These are phyloP conservation scores for Hylia prasina DNA, from an alignment of 2,113 vertebrate genomes.

Conservation along the genomic window DNA sequence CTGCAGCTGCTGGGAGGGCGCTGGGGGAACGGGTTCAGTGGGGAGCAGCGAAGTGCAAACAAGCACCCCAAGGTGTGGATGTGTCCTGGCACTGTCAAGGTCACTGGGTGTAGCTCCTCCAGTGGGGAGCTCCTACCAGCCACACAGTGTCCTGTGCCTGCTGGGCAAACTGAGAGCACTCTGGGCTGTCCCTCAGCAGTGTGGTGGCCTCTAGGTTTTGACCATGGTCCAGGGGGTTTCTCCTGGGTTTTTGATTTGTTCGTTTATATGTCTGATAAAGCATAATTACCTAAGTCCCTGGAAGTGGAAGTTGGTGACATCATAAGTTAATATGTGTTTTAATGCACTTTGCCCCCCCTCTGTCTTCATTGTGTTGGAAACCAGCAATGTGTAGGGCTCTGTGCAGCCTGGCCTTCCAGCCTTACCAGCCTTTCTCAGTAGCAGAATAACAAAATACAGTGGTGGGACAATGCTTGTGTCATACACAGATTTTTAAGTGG, in stretches of 20 bases:
- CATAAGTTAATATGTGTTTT: not conserved
- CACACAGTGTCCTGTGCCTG: fast-evolving
- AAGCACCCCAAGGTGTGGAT: not conserved
- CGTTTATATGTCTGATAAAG: not conserved
- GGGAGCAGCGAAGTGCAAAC: not conserved
- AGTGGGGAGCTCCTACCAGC: not conserved
- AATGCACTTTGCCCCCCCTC: not conserved
- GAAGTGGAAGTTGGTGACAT: not conserved
- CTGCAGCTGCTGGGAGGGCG: not conserved
- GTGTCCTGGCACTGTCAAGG: not conserved
- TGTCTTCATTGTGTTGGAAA: not conserved
- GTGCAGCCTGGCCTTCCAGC: not conserved
- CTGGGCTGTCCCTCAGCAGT: not conserved
- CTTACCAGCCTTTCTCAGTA: not conserved
- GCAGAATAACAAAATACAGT: not conserved
- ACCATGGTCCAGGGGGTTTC: not conserved
- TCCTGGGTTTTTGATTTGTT: not conserved
- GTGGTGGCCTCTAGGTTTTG: not conserved
- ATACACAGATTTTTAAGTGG: not conserved
- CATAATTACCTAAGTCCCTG: not conserved
- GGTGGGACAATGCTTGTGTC: not conserved
- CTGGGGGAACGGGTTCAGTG: not conserved
- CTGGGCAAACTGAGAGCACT: not conserved
- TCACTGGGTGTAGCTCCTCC: too few species aligned
- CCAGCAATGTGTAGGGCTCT: not conserved